phyloP scores from a whole-genome alignment of 2,888 invertebrate species.

The Furcula furcula region DNA sequence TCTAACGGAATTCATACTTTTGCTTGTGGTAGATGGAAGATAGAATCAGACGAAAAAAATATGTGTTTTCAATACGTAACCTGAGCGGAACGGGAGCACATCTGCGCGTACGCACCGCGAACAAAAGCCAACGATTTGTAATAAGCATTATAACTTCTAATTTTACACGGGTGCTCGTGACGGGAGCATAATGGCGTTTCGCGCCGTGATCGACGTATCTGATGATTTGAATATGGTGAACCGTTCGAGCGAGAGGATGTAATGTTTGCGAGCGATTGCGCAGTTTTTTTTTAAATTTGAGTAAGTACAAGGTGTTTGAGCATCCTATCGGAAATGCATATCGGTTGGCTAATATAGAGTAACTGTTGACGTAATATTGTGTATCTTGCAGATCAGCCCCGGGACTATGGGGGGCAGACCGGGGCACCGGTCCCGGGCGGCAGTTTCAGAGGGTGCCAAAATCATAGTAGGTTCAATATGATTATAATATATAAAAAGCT shows the following conservation, averaged over 20 bases:
- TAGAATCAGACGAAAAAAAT: slow-evolving; percentile 1
- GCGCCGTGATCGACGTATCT: slow-evolving; percentile 2
- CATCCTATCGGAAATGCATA: no score
- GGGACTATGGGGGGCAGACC: no score
- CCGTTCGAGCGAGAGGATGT: slow-evolving; percentile 24
- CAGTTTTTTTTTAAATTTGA: no score
- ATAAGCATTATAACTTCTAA: slow-evolving; percentile 2
- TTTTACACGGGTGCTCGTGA: slow-evolving; percentile 1
- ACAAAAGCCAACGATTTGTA: slow-evolving; percentile 1
- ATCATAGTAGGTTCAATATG: no score
- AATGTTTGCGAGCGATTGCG: neutral
- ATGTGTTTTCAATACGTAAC: slow-evolving; percentile 1
- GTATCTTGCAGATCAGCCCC: no score
- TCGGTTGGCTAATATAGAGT: no score
- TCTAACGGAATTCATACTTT: neutral
- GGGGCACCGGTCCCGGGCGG: no score
- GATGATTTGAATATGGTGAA: slow-evolving; percentile 16
- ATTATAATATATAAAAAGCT: no score
- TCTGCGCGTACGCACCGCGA: slow-evolving; percentile 1
- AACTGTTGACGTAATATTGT: no score
- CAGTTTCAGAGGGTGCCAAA: no score
- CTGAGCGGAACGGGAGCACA: neutral
- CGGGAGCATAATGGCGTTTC: slow-evolving; percentile 1
- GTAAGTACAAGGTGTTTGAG: neutral
- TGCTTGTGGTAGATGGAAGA: slow-evolving; percentile 1